phyloP scores from a whole-genome alignment of 1,140 invertebrate species.

The Lasioglossum albipes region DNA sequence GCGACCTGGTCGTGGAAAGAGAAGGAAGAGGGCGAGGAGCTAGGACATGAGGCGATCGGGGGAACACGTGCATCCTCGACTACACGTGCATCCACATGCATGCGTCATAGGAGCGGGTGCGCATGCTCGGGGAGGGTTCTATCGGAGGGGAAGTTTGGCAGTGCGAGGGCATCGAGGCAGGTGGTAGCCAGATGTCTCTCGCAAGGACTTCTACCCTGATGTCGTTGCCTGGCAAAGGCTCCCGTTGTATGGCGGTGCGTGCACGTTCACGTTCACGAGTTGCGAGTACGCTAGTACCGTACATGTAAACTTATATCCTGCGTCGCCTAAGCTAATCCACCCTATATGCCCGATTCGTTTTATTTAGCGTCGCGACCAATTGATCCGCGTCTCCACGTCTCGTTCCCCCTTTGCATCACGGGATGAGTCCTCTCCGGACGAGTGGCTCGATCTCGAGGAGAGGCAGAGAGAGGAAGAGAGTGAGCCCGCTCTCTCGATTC shows the following conservation, averaged over 20 bases:
- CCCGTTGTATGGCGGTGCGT: slow-evolving; percentile 18
- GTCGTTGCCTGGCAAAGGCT: slow-evolving; percentile 51
- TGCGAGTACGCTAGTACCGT: neutral
- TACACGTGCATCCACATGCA: slow-evolving; percentile 45
- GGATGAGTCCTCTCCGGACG: neutral
- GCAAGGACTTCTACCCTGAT: slow-evolving; percentile 72
- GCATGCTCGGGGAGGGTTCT: slow-evolving; percentile 59
- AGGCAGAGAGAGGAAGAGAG: neutral
- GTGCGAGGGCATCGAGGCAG: slow-evolving; percentile 76
- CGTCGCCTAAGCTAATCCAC: slow-evolving; percentile 21
- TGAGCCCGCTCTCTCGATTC: neutral
- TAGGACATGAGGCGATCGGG: neutral
- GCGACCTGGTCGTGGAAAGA: neutral
- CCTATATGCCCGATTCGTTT: slow-evolving; percentile 4
- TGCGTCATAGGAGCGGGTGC: slow-evolving; percentile 61
- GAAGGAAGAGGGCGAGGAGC: neutral
- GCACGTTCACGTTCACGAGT: neutral
- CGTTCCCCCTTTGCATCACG: slow-evolving; percentile 9
- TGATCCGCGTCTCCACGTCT: neutral
- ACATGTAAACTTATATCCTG: neutral
- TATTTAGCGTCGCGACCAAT: too few relatives aligned
- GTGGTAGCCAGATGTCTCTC: slow-evolving; percentile 79
- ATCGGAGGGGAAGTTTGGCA: slow-evolving; percentile 65
- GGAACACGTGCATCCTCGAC: slow-evolving; percentile 42
- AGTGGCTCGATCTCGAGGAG: slow-evolving; percentile 17